Percentiles rank a stretch among this genome's conserved stretches.
These are phyloP conservation scores for Drosophila sordidula DNA, from an alignment of 2,888 invertebrate species.

Conservation along the genomic window DNA sequence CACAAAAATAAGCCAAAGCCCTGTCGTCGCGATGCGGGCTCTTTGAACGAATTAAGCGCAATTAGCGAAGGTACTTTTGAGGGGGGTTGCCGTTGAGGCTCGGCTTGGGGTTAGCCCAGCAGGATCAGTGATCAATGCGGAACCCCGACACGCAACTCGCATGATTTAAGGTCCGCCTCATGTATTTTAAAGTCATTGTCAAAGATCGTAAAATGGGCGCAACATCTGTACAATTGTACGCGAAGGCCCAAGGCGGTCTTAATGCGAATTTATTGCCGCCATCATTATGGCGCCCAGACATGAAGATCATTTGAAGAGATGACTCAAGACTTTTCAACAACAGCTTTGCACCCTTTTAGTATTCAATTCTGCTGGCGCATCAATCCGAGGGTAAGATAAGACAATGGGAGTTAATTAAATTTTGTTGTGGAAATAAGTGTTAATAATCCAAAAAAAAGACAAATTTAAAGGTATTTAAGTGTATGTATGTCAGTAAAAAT, in stretches of 20 bases:
- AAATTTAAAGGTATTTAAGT: slow-evolving; percentile 26
- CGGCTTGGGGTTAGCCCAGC: slow-evolving; percentile 21
- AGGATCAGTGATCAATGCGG: slow-evolving; percentile 46
- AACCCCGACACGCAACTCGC: slow-evolving; percentile 46
- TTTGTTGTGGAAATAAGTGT: slow-evolving; percentile 47
- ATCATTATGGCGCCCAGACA: slow-evolving; percentile 66
- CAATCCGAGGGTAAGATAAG: slow-evolving; percentile 44
- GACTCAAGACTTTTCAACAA: slow-evolving; percentile 71
- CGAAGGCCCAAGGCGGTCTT: slow-evolving; percentile 56
- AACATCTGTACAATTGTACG: slow-evolving; percentile 50
- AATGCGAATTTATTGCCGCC: slow-evolving; percentile 81
- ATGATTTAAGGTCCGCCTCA: slow-evolving; percentile 40
- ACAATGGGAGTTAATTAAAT: slow-evolving; percentile 67
- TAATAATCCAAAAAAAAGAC: slow-evolving; percentile 32
- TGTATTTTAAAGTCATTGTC: slow-evolving; percentile 35
- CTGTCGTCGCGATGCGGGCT: slow-evolving; percentile 61
- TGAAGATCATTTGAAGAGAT: slow-evolving; percentile 52
- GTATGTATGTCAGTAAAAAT: slow-evolving; percentile 19
- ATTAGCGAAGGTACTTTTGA: slow-evolving; percentile 74
- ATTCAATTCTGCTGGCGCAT: slow-evolving; percentile 62
- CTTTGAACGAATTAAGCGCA: slow-evolving; percentile 79
- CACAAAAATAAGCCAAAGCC: slow-evolving; percentile 56
- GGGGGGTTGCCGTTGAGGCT: slow-evolving; percentile 1
- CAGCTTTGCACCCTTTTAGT: slow-evolving; percentile 57
- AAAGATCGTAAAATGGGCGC: slow-evolving; percentile 32